Evolutionary conservation across 1,140 invertebrate genomes (phyloP).

Genomic region (Planococcus citri): DNA sequence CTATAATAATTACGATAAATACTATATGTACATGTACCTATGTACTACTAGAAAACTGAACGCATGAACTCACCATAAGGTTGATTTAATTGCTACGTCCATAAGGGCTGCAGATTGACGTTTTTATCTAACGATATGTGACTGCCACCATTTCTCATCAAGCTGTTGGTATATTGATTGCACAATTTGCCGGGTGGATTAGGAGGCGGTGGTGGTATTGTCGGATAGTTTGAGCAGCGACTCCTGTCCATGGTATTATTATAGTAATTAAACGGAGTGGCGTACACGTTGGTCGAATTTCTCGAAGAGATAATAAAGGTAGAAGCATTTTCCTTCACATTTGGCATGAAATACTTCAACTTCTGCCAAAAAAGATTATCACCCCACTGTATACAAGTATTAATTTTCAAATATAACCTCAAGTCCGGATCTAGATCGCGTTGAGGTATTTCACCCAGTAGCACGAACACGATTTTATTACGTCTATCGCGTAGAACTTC

Average conservation of each 20-base stretch:
- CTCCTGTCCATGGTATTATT: slow-evolving; percentile 7
- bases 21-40: too few relatives aligned
- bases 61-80: neutral
- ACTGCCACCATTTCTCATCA: neutral
- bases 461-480: slow-evolving; percentile 67
- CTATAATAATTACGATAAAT: too few relatives aligned
- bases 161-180: neutral
- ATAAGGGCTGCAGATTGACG: slow-evolving; percentile 7
- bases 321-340: slow-evolving; percentile 60
- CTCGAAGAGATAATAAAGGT: slow-evolving; percentile 75
- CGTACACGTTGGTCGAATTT: slow-evolving; percentile 22
- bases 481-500: slow-evolving; percentile 65
- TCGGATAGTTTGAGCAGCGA: neutral
- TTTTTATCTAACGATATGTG: slow-evolving; percentile 9
- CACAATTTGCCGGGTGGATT: neutral
- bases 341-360: slow-evolving; percentile 78
- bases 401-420: slow-evolving; percentile 73
- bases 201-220: slow-evolving; percentile 8
- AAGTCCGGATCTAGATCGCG: slow-evolving; percentile 80
- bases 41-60: neutral
- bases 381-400: slow-evolving; percentile 80
- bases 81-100: slow-evolving; percentile 9
- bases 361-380: slow-evolving; percentile 92
- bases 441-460: slow-evolving; percentile 69
- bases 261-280: slow-evolving; percentile 21